These are phyloP conservation scores for Phrynosoma platyrhinos DNA, from an alignment of 2,113 vertebrate genomes.

Conservation along the genomic window DNA sequence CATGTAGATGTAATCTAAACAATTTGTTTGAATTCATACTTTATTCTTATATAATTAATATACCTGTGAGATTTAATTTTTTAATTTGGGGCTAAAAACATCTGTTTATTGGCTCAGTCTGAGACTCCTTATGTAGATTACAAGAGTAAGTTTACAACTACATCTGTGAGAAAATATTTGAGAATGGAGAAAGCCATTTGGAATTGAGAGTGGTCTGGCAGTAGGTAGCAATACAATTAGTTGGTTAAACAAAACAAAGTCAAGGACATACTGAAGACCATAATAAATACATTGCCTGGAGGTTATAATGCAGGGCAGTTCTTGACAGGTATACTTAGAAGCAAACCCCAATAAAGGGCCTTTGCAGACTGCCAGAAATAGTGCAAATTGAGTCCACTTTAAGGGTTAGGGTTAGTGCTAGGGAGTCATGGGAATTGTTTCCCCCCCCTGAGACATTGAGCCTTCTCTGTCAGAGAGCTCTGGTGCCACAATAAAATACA, in stretches of 20 bases:
- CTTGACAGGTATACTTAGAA: not conserved
- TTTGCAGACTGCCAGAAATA: too few species aligned
- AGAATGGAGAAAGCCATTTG: not conserved
- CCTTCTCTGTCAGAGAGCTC: too few species aligned
- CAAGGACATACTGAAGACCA: not conserved
- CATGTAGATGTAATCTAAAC: not conserved
- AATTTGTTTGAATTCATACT: not conserved
- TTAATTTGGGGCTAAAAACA: not conserved
- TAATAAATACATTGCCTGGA: not conserved
- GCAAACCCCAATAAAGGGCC: not conserved
- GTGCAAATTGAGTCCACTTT: too few species aligned
- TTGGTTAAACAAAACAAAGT: not conserved
- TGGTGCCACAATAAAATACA: too few species aligned
- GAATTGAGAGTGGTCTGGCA: not conserved
- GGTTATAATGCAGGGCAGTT: not conserved
- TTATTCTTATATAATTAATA: not conserved
- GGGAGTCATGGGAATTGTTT: too few species aligned
- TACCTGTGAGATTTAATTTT: fast-evolving
- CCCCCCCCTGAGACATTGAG: too few species aligned
- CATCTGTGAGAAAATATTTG: not conserved
- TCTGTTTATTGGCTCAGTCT: not conserved
- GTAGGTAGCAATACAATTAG: not conserved
- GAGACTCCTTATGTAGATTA: not conserved
- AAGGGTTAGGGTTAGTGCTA: too few species aligned
- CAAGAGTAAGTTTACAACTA: not conserved